Base-by-base conservation (phyloP, 2,113 vertebrate species). In the Carettochelys insculpta region DNA sequence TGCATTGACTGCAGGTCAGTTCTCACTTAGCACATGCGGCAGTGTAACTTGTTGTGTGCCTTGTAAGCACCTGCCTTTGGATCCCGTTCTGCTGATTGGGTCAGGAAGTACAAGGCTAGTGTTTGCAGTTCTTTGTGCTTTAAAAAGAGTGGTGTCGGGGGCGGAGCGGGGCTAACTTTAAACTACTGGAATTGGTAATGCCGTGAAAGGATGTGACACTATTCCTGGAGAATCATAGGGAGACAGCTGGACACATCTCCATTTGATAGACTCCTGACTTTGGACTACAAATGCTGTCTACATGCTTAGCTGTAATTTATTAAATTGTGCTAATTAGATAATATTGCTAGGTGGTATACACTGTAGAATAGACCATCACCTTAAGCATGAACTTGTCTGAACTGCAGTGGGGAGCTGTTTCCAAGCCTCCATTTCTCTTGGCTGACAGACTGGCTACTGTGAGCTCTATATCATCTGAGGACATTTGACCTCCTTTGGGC, bases 241-340 rank as follows among this genome's bases (percentile, higher is more conserved):
- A 90, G 7, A 38, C 41, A 86, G 0, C 76, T 82, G 58, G 68
- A 54, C 24, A 22, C 31, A 31, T 90, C 51, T 91, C 47, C 73
- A 4, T 90, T 3, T 88, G 85, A 56, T 58, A 58, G 48, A 76
- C 16, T 80, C 19, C 86, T 95, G 92, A 77, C 38, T 94, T 86
- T 48, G 45, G 88, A 80, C 47, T 85, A 2, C 27, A 50, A 78
- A 65, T 76, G 48, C 24, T 17, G 14, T 45, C 22, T 85, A 3
- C 38, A 2, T 56, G 48, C 50, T 80, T 93, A 82, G 38, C 80
- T 82, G 75, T n/a, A 80, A 19, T 88, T 83, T 80, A 43, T 76
- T 80, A 50, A 76, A 45, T 65, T 89, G 31, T 51, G 16, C 76
- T n/a, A 65, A 80, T 51, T 71, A 86, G 80, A 86, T 27, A 50